Evolutionary conservation across 2,113 vertebrate species (phyloP), one percentile per base, ranked within the genome.

Genomic region (Hippopotamus amphibius): DNA sequence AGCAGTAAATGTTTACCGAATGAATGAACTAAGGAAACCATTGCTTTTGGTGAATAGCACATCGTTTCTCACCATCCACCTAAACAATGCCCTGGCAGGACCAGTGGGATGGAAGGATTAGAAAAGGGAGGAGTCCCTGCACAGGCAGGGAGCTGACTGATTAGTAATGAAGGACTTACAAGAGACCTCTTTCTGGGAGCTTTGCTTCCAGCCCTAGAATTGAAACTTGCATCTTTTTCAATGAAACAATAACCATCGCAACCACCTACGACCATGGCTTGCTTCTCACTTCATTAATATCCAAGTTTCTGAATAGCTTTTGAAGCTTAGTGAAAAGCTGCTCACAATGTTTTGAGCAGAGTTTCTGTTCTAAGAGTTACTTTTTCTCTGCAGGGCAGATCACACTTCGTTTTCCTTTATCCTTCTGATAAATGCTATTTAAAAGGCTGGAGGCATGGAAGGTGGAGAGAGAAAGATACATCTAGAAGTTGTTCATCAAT

Each of bases 401-500:
- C 59, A 72, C 59, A 87, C 80, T 97, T 92, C 57, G 12, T 81
- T 97, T 95, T 81, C 63, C 88, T 90, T 95, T 96, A 90, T 96
- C 26, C 43, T 87, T 72, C 82, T 76, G 80, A 97, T 90, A 95
- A 97, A 86, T 53, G 83, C 57, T 92, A 26, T 76, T 96, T 96
- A 76, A 76, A 96, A 97, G 80, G 69, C n/a, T 80, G 53, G 86
- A 95, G 76, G 83, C 91, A 84, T n/a, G 37, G 80, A 80, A 93
- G 53, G 87, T 94, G 65, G 92, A 53, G 76, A 82, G 19, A 66
- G 72, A 96, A 59, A 93, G 82, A 90, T 74, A 41, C 22, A 68
- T 96, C 96, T 95, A 94, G 95, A 98, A 93, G 85, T 88, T 97
- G 97, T 97, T 98, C 95, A 98, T 94, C 86, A 57, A 97, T 93